Percentiles rank a stretch among this genome's conserved stretches.
Evolutionary conservation across 2,888 invertebrate species (phyloP).

Genomic region (Petrophora chlorosata): DNA sequence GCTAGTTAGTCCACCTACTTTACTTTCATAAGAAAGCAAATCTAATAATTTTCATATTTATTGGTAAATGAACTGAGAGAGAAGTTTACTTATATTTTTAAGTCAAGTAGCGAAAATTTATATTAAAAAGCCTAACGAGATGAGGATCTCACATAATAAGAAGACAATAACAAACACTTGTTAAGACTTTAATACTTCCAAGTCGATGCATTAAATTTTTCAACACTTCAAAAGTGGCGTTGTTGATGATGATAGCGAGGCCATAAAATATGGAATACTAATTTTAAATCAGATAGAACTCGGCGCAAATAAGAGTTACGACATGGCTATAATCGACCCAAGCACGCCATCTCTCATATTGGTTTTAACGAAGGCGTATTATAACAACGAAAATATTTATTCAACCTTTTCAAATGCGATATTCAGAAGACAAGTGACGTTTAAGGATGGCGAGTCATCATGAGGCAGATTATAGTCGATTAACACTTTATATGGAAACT

Average conservation of each 20-base stretch:
- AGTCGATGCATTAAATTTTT: constrained; percentile 37
- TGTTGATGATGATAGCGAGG: constrained; percentile 39
- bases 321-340: constrained; percentile 49
- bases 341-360: constrained; percentile 52
- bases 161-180: constrained; percentile 32
- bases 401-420: constrained; percentile 2
- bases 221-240: constrained; percentile 40
- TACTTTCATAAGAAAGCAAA: neutral
- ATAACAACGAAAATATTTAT: constrained; percentile 38
- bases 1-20: too few species aligned
- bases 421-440: constrained; percentile 15
- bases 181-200: constrained; percentile 32
- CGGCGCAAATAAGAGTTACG: constrained; percentile 52
- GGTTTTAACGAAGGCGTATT: constrained; percentile 42
- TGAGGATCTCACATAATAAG: constrained; percentile 21
- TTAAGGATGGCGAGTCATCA: constrained; percentile 1
- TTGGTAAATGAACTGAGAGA: too few species aligned
- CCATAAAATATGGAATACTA: constrained; percentile 49
- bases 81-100: neutral
- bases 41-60: constrained; percentile 3
- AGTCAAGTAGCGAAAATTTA: constrained; percentile 3
- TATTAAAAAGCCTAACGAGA: constrained; percentile 20
- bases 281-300: constrained; percentile 53
- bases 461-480: neutral
- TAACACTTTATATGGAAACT: neutral